Conservation (phyloP, 2,113 vertebrate genomes). For the Plecturocebus donacophilus region DNA sequence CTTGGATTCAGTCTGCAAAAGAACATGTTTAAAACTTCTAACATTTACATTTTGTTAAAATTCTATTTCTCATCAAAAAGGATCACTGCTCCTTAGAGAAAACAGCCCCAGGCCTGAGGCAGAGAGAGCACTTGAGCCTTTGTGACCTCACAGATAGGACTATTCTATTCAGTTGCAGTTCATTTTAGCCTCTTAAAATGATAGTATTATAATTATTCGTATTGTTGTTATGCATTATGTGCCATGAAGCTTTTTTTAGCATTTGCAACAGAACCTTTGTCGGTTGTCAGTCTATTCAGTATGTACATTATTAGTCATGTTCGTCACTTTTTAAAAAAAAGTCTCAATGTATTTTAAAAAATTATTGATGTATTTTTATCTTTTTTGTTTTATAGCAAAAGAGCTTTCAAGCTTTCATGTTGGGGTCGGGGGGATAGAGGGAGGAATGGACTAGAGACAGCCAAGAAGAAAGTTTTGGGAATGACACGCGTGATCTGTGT, state of each 20-base stretch:
- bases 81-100: too few relatives aligned
- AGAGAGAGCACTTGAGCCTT: too few relatives aligned
- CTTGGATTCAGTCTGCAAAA: neutral
- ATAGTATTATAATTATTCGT: too few relatives aligned
- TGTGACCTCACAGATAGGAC: too few relatives aligned
- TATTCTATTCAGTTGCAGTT: too few relatives aligned
- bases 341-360: neutral
- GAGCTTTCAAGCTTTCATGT: neutral
- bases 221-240: fast-evolving
- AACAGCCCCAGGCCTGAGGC: too few relatives aligned
- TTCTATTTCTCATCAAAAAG: too few relatives aligned
- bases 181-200: neutral
- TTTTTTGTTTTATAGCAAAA: neutral
- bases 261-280: fast-evolving
- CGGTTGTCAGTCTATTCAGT: neutral
- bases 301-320: neutral
- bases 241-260: neutral
- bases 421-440: too few relatives aligned
- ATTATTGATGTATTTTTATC: neutral
- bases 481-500: fast-evolving
- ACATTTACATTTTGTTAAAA: too few relatives aligned
- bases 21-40: neutral
- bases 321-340: too few relatives aligned
- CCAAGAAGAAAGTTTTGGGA: neutral
- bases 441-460: neutral